Base-by-base conservation (phyloP, 2,888 invertebrate species). In the Siphlonurus alternatus region DNA sequence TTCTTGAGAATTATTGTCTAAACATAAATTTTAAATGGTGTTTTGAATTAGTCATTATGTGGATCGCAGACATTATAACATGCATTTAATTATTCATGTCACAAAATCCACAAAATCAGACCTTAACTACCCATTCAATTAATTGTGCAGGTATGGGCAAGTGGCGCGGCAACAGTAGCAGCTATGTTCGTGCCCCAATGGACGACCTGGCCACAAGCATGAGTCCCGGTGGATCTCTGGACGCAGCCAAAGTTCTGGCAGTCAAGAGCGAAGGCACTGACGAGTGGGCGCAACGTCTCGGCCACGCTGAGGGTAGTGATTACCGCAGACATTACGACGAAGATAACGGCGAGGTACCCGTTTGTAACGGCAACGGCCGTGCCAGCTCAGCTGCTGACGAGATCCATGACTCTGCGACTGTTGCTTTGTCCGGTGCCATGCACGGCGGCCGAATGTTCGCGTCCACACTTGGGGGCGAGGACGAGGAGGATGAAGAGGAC, bases 81-180 rank as follows among this genome's bases (percentile, higher is more conserved):
- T n/a, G n/a, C n/a, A n/a, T n/a, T n/a, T n/a, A n/a, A n/a, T n/a
- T n/a, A n/a, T n/a, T n/a, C n/a, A n/a, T n/a, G n/a, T n/a, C n/a
- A n/a, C n/a, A n/a, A n/a, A n/a, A n/a, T n/a, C n/a, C n/a, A n/a
- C n/a, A n/a, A n/a, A n/a, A n/a, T n/a, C n/a, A n/a, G n/a, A n/a
- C n/a, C n/a, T n/a, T n/a, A n/a, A n/a, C n/a, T n/a, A n/a, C n/a
- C n/a, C n/a, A n/a, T n/a, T n/a, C n/a, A n/a, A n/a, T n/a, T n/a
- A n/a, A n/a, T n/a, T n/a, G n/a, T n/a, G n/a, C 61, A 38, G 61
- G 56, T 15, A 67, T 67, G 67, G 67, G 67, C 53, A 67, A 67
- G 64, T 67, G 67, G 66, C 66, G 56, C 56, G 56, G 56, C 56
- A n/a, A 20, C n/a, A 56, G 56, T 10, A 66, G 61, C n/a, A 63